Conservation (phyloP, 2,113 vertebrate genomes). For the Sander lucioperca region DNA sequence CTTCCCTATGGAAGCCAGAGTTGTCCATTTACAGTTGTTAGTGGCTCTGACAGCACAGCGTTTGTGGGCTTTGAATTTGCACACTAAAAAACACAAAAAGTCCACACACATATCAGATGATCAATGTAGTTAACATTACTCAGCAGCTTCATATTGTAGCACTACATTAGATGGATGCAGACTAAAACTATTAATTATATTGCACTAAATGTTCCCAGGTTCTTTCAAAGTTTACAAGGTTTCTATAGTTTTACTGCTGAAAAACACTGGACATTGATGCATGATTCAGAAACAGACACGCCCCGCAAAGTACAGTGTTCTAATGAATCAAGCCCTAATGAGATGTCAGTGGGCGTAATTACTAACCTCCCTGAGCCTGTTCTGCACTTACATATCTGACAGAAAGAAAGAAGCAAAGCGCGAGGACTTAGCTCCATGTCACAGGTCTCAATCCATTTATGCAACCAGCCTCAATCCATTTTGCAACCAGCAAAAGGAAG, state of each 20-base stretch:
- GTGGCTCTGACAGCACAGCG: constrained; percentile 96
- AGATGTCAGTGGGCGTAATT: constrained; percentile 30
- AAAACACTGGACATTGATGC: background rate
- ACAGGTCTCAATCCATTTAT: constrained; percentile 6
- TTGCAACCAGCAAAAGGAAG: background rate
- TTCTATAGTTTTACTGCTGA: background rate
- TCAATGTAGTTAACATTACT: too few species aligned
- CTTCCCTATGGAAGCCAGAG: constrained; percentile 95
- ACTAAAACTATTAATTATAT: background rate
- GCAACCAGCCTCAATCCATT: constrained; percentile 10
- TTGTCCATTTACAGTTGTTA: constrained; percentile 99
- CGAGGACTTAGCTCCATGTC: constrained; percentile 4
- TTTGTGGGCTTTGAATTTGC: constrained; percentile 99
- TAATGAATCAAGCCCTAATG: constrained; percentile 39
- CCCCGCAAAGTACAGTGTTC: constrained; percentile 8
- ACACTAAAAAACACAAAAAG: constrained; percentile 86
- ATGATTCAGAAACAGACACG: constrained; percentile 22
- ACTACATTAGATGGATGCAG: background rate
- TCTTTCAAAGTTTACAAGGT: background rate
- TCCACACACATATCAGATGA: background rate
- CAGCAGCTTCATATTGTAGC: background rate
- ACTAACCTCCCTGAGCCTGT: constrained; percentile 28
- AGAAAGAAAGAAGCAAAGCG: background rate
- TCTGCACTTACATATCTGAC: constrained; percentile 1
- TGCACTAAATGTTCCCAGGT: background rate